These are phyloP conservation scores for Pterocles gutturalis DNA, from an alignment of 2,113 vertebrate genomes.

Conservation along the genomic window DNA sequence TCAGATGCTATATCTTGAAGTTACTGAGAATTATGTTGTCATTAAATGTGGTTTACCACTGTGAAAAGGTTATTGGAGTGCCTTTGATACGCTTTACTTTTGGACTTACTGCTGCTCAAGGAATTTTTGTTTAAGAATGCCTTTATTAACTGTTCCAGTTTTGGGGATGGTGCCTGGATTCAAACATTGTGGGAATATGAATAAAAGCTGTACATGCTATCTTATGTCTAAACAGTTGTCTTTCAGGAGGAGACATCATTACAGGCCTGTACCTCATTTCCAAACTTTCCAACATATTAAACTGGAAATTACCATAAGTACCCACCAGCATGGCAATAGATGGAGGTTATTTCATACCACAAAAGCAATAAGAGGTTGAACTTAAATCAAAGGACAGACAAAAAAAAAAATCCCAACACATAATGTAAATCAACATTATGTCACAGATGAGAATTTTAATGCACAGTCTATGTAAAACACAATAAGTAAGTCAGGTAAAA, in stretches of 20 bases:
- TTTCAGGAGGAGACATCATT: background rate
- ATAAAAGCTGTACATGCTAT: background rate
- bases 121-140: background rate
- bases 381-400: background rate
- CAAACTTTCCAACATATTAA: background rate
- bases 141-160: background rate
- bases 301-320: background rate
- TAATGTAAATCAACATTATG: background rate
- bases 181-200: background rate
- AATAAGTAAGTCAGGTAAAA: background rate
- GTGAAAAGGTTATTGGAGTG: background rate
- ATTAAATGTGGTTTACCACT: constrained; percentile 29
- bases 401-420: background rate
- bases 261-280: background rate
- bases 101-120: background rate
- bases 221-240: background rate
- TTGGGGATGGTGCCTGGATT: background rate
- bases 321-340: background rate
- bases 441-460: background rate
- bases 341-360: background rate
- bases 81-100: background rate
- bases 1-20: background rate
- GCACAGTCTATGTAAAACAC: background rate
- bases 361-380: background rate
- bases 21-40: constrained; percentile 29